Evolutionary conservation across 2,113 vertebrate genomes (phyloP).

Genomic region (Gambusia holbrooki): DNA sequence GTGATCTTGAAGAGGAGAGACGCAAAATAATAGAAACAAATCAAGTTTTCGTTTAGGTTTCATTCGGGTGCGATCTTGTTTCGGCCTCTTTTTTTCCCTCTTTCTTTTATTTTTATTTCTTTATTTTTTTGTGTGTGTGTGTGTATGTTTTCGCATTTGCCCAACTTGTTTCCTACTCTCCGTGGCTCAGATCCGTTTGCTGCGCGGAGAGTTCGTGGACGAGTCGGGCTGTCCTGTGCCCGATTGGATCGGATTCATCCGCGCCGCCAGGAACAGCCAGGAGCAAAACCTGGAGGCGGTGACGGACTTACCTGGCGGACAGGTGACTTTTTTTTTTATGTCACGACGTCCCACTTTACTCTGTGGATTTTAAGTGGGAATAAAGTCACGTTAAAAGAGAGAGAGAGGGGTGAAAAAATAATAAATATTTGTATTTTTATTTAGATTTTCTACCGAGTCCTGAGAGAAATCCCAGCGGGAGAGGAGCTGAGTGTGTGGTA

Average conservation of each 20-base stretch:
- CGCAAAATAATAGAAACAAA: neutral
- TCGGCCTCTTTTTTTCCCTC: no score
- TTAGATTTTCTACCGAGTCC: conserved; percentile 92
- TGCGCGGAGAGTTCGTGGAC: conserved; percentile 93
- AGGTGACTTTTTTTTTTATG: conserved; percentile 79
- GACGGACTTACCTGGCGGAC: conserved; percentile 94
- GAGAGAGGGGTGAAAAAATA: no score
- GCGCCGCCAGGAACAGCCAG: conserved; percentile 91
- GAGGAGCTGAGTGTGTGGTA: conserved; percentile 98
- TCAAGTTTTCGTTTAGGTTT: neutral
- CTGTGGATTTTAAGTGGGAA: neutral
- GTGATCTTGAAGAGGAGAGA: neutral
- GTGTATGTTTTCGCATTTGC: neutral
- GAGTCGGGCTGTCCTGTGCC: conserved; percentile 89
- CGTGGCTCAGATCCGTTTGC: conserved; percentile 85
- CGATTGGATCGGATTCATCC: conserved; percentile 97
- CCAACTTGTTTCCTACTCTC: neutral
- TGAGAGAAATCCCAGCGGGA: conserved; percentile 91
- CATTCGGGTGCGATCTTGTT: no score
- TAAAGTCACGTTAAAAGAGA: neutral
- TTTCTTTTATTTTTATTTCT: no score
- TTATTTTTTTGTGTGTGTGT: no score
- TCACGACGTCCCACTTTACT: neutral
- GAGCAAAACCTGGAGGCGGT: conserved; percentile 96
- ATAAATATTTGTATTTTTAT: neutral